A percentile compares a stretch with the other conserved stretches of the same genome.
phyloP scores from a whole-genome alignment of 2,113 vertebrate species.

The Poeciliopsis occidentalis region DNA sequence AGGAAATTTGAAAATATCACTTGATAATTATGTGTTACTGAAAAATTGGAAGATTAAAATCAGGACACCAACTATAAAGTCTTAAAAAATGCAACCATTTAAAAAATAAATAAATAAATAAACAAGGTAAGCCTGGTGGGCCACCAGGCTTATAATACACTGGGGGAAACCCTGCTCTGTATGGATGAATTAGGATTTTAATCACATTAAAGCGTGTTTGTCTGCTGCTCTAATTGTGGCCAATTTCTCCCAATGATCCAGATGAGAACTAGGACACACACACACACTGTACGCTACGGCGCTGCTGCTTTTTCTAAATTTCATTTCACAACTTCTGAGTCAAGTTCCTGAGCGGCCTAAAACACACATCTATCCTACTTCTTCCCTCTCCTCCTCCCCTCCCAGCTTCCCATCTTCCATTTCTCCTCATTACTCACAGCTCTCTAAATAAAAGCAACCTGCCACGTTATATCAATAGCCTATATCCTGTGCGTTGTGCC shows the following conservation, averaged over 20 bases:
- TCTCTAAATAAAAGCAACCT: conserved; percentile 29
- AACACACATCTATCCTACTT: conserved; percentile 10
- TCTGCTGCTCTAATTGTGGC: background rate
- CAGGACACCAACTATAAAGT: too few relatives aligned
- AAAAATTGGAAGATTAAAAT: too few relatives aligned
- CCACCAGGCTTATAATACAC: too few relatives aligned
- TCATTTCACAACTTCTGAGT: conserved; percentile 42
- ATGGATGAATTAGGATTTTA: too few relatives aligned
- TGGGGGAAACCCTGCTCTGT: too few relatives aligned
- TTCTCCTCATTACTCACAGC: conserved; percentile 1
- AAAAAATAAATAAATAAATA: too few relatives aligned
- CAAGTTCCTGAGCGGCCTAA: conserved; percentile 8
- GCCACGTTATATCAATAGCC: conserved; percentile 23
- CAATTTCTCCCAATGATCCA: background rate
- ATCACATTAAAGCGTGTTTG: background rate
- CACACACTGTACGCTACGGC: background rate
- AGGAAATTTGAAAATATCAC: too few relatives aligned
- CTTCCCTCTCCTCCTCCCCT: background rate
- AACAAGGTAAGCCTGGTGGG: too few relatives aligned
- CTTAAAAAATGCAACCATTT: too few relatives aligned
- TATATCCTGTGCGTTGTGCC: conserved; percentile 33
- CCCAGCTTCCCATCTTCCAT: background rate
- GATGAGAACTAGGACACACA: background rate
- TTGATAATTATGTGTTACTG: too few relatives aligned
- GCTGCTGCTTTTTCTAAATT: conserved; percentile 20